These are phyloP conservation scores for Heliconius aoede DNA, from an alignment of 2,888 invertebrate species.

Conservation along the genomic window DNA sequence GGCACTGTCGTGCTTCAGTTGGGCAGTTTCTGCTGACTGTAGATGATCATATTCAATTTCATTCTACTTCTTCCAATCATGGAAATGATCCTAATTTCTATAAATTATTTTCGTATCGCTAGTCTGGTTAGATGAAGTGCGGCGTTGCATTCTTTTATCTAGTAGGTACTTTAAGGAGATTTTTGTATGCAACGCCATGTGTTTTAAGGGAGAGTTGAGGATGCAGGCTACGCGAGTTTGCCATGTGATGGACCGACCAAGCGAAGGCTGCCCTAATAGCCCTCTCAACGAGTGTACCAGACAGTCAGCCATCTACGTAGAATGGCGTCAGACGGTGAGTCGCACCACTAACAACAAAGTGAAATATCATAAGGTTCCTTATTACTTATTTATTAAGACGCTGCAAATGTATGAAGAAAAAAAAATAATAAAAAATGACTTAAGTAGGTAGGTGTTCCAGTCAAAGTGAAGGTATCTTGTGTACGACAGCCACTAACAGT, in stretches of 20 bases:
- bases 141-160: no score
- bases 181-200: no score
- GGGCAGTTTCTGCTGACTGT: neutral
- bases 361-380: neutral
- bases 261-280: no score
- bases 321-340: no score
- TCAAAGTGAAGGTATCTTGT: slow-evolving; percentile 49
- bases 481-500: slow-evolving; percentile 52
- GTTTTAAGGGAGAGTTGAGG: no score
- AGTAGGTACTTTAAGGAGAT: no score
- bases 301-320: no score
- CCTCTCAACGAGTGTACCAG: no score
- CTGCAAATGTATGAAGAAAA: neutral
- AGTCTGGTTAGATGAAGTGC: neutral
- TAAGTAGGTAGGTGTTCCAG: slow-evolving; percentile 47
- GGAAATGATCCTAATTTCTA: neutral
- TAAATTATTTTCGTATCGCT: neutral
- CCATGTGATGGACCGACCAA: no score
- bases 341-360: neutral
- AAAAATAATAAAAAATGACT: neutral
- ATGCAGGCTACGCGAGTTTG: no score
- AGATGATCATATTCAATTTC: neutral
- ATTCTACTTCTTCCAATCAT: neutral
- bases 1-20: neutral
- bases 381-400: neutral